phyloP scores from a whole-genome alignment of 53 echinoderm and acorn worm species.

The Antedon mediterranea region DNA sequence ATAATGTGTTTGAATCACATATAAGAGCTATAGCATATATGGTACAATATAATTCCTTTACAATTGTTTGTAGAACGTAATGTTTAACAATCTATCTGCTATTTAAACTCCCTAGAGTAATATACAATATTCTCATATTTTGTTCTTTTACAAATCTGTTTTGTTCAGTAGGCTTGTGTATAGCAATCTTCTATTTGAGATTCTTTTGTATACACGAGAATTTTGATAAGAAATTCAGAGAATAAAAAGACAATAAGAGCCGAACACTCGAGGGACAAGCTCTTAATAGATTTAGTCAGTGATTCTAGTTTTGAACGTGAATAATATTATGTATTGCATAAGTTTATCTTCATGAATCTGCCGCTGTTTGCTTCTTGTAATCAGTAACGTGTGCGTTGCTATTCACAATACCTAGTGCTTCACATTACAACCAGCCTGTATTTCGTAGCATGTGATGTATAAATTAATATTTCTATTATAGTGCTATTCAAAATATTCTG shows the following conservation, averaged over 20 bases:
- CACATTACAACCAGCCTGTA: not conserved
- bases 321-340: conserved; percentile 1
- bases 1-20: too few relatives aligned
- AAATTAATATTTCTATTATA: not conserved
- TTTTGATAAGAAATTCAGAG: not conserved
- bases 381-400: not conserved
- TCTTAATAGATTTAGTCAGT: not conserved
- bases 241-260: not conserved
- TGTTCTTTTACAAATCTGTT: too few relatives aligned
- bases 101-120: too few relatives aligned
- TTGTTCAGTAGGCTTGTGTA: not conserved
- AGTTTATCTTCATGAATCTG: not conserved
- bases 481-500: not conserved
- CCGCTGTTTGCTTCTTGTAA: not conserved
- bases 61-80: too few relatives aligned
- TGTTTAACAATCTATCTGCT: too few relatives aligned
- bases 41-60: too few relatives aligned
- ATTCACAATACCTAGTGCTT: not conserved
- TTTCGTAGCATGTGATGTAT: not conserved
- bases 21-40: too few relatives aligned
- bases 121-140: too few relatives aligned
- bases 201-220: not conserved
- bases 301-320: not conserved
- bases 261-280: not conserved
- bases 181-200: not conserved